Evolutionary conservation across 2,797 vertebrate genomes (phyloP).

Genomic region (Lepilemur ruficaudatus): DNA sequence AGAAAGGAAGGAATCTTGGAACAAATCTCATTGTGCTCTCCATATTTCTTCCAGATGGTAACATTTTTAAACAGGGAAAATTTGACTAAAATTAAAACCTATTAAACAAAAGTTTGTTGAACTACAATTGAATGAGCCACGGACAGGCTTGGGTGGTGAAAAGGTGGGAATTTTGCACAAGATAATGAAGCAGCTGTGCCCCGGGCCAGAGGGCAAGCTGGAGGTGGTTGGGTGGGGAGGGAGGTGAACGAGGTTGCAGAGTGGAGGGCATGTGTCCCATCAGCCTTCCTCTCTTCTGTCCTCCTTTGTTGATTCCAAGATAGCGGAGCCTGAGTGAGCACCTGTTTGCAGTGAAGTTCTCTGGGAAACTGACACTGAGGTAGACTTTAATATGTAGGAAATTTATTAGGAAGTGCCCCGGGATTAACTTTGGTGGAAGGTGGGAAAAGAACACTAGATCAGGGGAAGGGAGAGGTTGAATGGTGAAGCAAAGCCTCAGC

Average conservation of each 20-base stretch:
- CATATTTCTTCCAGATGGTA: constrained; percentile 14
- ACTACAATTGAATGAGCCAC: not conserved
- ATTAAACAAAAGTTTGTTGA: not conserved
- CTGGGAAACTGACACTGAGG: not conserved
- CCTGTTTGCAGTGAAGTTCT: not conserved
- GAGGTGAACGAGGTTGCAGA: not conserved
- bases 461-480: not conserved
- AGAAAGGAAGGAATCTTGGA: not conserved
- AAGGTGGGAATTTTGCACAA: not conserved
- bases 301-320: not conserved
- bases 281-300: not conserved
- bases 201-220: not conserved
- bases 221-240: fast-evolving
- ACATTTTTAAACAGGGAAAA: constrained; percentile 28
- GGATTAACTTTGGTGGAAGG: not conserved
- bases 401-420: not conserved
- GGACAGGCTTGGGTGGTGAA: not conserved
- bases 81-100: constrained; percentile 36
- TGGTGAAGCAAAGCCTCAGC: not conserved
- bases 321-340: not conserved
- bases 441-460: not conserved
- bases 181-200: not conserved
- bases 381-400: not conserved
- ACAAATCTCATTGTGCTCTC: not conserved
- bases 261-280: fast-evolving